Conservation (phyloP, 1,140 invertebrate genomes). For the Pseudomyrmex sp. region DNA sequence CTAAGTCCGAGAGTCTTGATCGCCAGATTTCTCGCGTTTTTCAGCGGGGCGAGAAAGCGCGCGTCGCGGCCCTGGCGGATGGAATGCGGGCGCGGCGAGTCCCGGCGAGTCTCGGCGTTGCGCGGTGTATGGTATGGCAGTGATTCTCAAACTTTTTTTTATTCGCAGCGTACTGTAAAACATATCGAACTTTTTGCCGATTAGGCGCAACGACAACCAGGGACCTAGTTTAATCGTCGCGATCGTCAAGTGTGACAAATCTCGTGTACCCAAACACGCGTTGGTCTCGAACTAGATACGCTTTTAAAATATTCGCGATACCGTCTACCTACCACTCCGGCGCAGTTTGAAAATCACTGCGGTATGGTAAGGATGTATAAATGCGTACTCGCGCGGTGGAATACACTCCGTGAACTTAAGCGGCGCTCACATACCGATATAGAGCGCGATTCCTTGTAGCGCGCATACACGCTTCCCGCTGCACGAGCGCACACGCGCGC, state of each 20-base stretch:
- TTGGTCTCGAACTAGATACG: no score
- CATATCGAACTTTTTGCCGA: no score
- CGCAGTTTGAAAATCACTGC: no score
- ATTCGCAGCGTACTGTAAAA: no score
- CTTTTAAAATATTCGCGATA: no score
- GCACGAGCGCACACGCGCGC: neutral
- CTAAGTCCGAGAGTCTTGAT: constrained; percentile 69
- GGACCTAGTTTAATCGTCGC: no score
- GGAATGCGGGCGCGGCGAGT: constrained; percentile 85
- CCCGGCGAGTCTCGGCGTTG: constrained; percentile 68
- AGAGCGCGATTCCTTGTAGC: neutral
- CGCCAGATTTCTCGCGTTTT: constrained; percentile 79
- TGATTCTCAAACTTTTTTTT: no score
- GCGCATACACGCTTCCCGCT: neutral
- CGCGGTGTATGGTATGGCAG: constrained; percentile 60
- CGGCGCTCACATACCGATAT: constrained; percentile 57
- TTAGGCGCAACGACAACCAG: no score
- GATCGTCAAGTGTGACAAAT: no score
- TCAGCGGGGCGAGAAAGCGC: constrained; percentile 72
- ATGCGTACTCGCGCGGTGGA: constrained; percentile 55
- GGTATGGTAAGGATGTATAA: constrained; percentile 46
- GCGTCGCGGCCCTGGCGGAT: constrained; percentile 82
- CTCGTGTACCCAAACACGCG: no score
- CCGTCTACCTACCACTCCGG: no score
- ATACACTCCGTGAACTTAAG: constrained; percentile 63